phyloP scores from a whole-genome alignment of 2,113 vertebrate species.

The Lepus timidus region DNA sequence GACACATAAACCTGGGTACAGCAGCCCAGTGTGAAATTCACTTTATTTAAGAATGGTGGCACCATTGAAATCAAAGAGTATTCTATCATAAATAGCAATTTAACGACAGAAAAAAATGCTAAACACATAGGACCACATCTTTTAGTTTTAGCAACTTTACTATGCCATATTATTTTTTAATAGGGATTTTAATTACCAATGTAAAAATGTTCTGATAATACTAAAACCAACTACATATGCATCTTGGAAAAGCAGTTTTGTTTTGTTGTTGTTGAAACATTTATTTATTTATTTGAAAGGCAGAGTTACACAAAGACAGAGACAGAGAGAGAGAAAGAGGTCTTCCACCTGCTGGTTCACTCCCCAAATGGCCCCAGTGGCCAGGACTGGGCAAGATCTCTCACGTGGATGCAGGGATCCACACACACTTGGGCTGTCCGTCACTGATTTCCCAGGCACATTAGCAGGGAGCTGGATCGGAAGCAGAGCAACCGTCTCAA shows the following conservation, averaged over 20 bases:
- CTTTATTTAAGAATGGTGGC: background rate
- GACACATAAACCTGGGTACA: slow-evolving; percentile 58
- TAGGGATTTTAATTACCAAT: slow-evolving; percentile 56
- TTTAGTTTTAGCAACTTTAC: slow-evolving; percentile 46
- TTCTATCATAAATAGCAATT: slow-evolving; percentile 3
- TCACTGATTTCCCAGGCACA: no score
- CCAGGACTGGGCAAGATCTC: no score
- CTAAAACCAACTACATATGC: background rate
- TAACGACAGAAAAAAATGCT: slow-evolving; percentile 19
- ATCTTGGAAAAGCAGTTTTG: slow-evolving; percentile 33
- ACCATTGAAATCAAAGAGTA: background rate
- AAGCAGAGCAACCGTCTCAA: no score
- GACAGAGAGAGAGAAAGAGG: no score
- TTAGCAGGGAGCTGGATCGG: no score
- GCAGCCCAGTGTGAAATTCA: background rate
- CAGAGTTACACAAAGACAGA: no score
- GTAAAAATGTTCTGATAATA: slow-evolving; percentile 33
- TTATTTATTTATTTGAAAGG: background rate
- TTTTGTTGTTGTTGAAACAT: background rate
- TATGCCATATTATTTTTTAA: slow-evolving; percentile 49
- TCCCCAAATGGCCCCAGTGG: no score
- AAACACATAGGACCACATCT: background rate
- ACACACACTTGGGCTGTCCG: no score
- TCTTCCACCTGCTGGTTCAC: no score
- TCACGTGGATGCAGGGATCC: no score